Percentiles rank a stretch among this genome's conserved stretches.
These are phyloP conservation scores for Pegoplata infirma DNA, from an alignment of 2,888 invertebrate species.

Conservation along the genomic window DNA sequence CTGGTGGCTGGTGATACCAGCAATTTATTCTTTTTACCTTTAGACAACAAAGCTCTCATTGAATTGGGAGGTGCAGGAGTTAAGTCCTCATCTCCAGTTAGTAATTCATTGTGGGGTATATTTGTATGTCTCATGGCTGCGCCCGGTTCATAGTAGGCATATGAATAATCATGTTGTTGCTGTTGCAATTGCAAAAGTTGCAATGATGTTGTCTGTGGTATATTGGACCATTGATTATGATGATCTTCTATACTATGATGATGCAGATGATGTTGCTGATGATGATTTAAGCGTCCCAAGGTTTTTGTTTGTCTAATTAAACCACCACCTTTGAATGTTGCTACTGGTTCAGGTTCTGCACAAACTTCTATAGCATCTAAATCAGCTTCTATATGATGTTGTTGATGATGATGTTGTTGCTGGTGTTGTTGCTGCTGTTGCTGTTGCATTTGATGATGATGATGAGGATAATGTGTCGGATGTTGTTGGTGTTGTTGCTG, in stretches of 20 bases:
- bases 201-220: constrained; percentile 66
- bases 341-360: constrained; percentile 71
- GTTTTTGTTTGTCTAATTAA: constrained; percentile 63
- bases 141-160: constrained; percentile 89
- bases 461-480: too few species aligned
- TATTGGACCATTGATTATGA: constrained; percentile 62
- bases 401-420: constrained; percentile 57
- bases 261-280: constrained; percentile 51
- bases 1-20: constrained; percentile 73
- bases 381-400: constrained; percentile 69
- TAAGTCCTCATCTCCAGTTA: constrained; percentile 55
- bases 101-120: constrained; percentile 79
- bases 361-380: constrained; percentile 77
- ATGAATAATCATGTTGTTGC: constrained; percentile 84
- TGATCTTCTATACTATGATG: constrained; percentile 46
- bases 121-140: constrained; percentile 82
- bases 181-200: constrained; percentile 68
- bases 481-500: constrained; percentile 33
- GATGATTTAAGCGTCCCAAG: constrained; percentile 59
- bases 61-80: constrained; percentile 76
- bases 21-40: constrained; percentile 76
- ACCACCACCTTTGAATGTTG: constrained; percentile 39
- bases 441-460: constrained; percentile 26
- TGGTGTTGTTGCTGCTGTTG: constrained; percentile 47
- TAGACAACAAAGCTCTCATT: constrained; percentile 75